phyloP scores from a whole-genome alignment of 2,888 invertebrate species.

The Pelosia muscerda region DNA sequence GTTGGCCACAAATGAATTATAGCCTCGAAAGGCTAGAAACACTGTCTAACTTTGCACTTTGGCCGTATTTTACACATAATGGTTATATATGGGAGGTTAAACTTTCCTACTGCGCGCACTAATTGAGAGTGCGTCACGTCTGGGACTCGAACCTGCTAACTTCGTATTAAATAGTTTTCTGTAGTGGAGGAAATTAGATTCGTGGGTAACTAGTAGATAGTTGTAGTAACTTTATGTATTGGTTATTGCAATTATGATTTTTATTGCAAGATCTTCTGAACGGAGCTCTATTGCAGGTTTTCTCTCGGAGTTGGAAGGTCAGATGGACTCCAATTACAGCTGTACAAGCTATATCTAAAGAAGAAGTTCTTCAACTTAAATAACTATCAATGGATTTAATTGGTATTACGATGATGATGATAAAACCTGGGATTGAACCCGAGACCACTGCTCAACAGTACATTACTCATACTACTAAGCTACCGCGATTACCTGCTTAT shows the following conservation, averaged over 20 bases:
- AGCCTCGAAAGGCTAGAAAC: constrained; percentile 82
- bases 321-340: too few relatives aligned
- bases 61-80: constrained; percentile 84
- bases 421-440: too few relatives aligned
- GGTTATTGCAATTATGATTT: not conserved
- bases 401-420: too few relatives aligned
- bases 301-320: too few relatives aligned
- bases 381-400: too few relatives aligned
- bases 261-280: too few relatives aligned
- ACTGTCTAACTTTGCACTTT: constrained; percentile 85
- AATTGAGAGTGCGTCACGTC: constrained; percentile 82
- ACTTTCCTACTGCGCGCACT: constrained; percentile 73
- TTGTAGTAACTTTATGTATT: not conserved
- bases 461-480: too few relatives aligned
- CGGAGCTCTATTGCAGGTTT: too few relatives aligned
- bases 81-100: constrained; percentile 81
- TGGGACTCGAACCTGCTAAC: constrained; percentile 53
- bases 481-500: too few relatives aligned
- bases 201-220: constrained; percentile 14
- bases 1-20: constrained; percentile 83
- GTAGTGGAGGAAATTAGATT: constrained; percentile 55
- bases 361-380: too few relatives aligned
- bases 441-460: too few relatives aligned
- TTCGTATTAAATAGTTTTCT: constrained; percentile 47
- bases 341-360: too few relatives aligned